Evolutionary conservation across 2,113 vertebrate species (phyloP).

Genomic region (Hymenochirus boettgeri): DNA sequence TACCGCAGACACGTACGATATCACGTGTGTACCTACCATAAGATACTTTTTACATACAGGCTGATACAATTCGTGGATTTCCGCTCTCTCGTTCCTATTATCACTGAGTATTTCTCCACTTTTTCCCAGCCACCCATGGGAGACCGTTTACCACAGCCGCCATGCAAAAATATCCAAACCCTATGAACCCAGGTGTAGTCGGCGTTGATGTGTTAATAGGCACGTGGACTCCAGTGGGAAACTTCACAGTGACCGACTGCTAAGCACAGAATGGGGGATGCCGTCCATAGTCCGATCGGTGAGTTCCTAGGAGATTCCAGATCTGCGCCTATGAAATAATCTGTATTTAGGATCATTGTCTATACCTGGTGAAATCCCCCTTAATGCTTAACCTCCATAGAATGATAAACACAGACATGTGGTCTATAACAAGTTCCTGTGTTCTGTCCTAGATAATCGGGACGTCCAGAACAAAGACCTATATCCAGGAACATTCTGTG

Average conservation of each 20-base stretch:
- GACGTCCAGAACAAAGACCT: conserved; percentile 77
- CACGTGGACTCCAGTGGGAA: conserved; percentile 75
- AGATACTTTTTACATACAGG: no score
- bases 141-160: conserved; percentile 93
- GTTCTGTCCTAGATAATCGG: conserved; percentile 76
- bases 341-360: no score
- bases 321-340: no score
- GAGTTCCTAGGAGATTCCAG: conserved; percentile 43
- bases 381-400: no score
- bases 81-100: no score
- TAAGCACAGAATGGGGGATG: conserved; percentile 95
- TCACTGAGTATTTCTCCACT: background rate
- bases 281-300: conserved; percentile 93
- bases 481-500: conserved; percentile 88
- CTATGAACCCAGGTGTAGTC: conserved; percentile 93
- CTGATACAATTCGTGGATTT: no score
- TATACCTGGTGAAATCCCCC: no score
- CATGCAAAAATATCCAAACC: conserved; percentile 97
- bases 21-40: no score
- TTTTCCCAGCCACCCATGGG: conserved; percentile 85
- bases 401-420: no score
- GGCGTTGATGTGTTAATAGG: conserved; percentile 90
- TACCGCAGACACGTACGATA: no score
- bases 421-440: no score
- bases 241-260: conserved; percentile 85